Evolutionary conservation across 1,140 invertebrate genomes (phyloP).

Genomic region (Homalodisca vitripennis): DNA sequence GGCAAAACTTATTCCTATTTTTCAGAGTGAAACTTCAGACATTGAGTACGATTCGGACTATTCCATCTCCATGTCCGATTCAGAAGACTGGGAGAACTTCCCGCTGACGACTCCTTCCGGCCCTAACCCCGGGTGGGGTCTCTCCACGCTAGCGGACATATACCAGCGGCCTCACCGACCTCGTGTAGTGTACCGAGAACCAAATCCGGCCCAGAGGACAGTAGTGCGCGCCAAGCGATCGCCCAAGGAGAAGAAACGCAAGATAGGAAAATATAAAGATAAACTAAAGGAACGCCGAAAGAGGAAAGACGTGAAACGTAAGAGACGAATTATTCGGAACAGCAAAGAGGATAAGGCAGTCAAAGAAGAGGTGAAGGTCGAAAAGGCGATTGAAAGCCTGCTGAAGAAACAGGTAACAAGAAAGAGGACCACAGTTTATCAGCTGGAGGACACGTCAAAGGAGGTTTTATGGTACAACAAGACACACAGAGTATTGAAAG

Average conservation of each 20-base stretch:
- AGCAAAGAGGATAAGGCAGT: conserved; percentile 13
- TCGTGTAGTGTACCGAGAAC: neutral
- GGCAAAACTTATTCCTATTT: conserved; percentile 13
- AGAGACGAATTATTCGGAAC: conserved; percentile 1
- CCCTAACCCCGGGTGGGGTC: neutral
- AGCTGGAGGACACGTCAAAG: neutral
- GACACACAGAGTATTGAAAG: neutral
- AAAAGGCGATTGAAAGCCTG: neutral
- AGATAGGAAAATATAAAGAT: neutral
- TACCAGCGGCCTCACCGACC: neutral
- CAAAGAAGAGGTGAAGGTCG: neutral
- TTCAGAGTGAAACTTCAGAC: conserved; percentile 9
- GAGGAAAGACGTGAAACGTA: neutral
- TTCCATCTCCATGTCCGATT: conserved; percentile 4
- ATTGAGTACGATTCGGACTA: neutral
- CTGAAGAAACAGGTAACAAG: neutral
- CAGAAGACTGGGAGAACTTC: neutral
- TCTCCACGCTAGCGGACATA: conserved; percentile 5
- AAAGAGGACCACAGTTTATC: neutral
- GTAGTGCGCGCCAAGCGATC: neutral
- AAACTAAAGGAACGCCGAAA: neutral
- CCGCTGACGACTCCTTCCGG: neutral
- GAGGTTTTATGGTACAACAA: neutral
- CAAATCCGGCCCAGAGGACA: no score
- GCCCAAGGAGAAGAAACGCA: neutral